Base-by-base conservation (phyloP, 92 coral and sea anemone species). In the Parazoanthus darwini region DNA sequence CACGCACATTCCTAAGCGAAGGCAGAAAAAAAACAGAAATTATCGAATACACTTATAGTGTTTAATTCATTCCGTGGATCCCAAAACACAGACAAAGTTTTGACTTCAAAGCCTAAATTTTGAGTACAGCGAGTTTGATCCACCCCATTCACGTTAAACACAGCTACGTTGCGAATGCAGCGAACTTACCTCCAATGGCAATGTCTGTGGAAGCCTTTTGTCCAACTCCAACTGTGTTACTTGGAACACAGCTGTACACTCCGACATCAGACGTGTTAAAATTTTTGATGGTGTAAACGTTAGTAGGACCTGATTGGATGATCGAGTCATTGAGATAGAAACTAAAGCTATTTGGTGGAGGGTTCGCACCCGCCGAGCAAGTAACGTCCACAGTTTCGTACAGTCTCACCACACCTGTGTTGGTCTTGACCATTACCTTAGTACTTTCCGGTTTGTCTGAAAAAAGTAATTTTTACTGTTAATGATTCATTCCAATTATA, bases 241-340 rank as follows among this genome's bases (percentile, higher is more conserved):
- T 94, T 35, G 99, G 91, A 5, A 93, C 92, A 78, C 99, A 97
- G 48, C 86, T 92, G 80, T 94, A 95, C 22, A 93, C 82, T 63
- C 98, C 99, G n/a, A 85, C 88, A 70, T 92, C 89, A 35, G 91
- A 86, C 25, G 85, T 38, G 3, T 79, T 79, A 23, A 94, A 89
- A 20, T 88, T 91, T 51, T 89, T 81, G 43, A 97, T 90, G 91
- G 94, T 92, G 50, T 88, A 92, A 36, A 90, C 58, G 15, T 92
- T 93, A 37, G 80, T 36, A 5, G 92, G 46, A 20, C 91, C 63
- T 23, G 91, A 89, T 23, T 89, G 91, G 44, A 93, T 86, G 7
- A 66, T 79, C 9, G 63, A 72, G 46, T 89, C 89, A 46, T 92
- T 87, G 65, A 89, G 89, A 56, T 89, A 95, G 85, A 95, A 89